Conservation (phyloP, 2,797 vertebrate species). For the Halcyon chelicuti region DNA sequence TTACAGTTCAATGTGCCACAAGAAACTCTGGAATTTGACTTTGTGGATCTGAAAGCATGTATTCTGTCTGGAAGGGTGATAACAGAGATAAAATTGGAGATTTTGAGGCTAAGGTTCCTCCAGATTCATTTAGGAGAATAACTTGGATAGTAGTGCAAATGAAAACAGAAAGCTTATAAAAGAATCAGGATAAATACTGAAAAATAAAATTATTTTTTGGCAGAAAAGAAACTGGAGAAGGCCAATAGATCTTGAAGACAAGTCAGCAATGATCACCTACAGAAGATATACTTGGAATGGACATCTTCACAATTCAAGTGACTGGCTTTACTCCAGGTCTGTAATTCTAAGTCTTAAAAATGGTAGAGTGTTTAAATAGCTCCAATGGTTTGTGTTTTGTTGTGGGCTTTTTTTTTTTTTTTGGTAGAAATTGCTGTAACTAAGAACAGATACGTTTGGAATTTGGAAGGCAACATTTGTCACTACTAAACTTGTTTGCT, state of each 20-base stretch:
- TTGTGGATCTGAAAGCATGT: slow-evolving; percentile 17
- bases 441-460: slow-evolving; percentile 74
- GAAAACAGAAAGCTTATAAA: slow-evolving; percentile 55
- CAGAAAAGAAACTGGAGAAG: slow-evolving; percentile 62
- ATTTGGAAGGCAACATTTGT: slow-evolving; percentile 74
- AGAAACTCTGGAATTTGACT: slow-evolving; percentile 32
- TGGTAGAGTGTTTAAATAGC: slow-evolving; percentile 61
- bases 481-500: slow-evolving; percentile 72
- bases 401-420: neutral
- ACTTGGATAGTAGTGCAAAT: slow-evolving; percentile 41
- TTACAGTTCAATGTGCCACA: neutral
- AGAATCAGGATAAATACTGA: slow-evolving; percentile 69
- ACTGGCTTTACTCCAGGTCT: slow-evolving; percentile 75
- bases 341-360: slow-evolving; percentile 80
- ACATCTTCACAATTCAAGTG: slow-evolving; percentile 73
- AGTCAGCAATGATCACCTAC: slow-evolving; percentile 70
- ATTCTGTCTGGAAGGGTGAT: neutral
- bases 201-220: slow-evolving; percentile 65
- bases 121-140: slow-evolving; percentile 64
- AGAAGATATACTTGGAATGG: slow-evolving; percentile 76
- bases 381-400: neutral
- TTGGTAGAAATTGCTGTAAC: slow-evolving; percentile 73
- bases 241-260: slow-evolving; percentile 68
- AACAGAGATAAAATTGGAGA: slow-evolving; percentile 1
- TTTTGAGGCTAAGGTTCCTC: slow-evolving; percentile 45